These are phyloP conservation scores for Eubasilissa regina DNA, from an alignment of 1,140 invertebrate species.

Conservation along the genomic window DNA sequence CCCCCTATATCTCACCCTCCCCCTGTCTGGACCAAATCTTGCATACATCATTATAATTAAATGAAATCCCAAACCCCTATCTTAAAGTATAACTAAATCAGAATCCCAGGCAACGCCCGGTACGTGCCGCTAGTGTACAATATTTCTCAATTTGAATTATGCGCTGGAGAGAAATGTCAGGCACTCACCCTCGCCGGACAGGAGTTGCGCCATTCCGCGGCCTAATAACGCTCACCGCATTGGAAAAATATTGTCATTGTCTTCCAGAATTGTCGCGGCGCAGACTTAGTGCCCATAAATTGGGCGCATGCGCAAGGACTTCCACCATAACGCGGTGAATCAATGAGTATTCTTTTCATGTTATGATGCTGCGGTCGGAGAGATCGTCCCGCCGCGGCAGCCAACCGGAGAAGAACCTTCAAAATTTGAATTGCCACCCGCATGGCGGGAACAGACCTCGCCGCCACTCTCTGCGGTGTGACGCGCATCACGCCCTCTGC, in stretches of 20 bases:
- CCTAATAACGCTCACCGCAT: conserved; percentile 7
- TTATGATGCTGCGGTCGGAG: conserved; percentile 45
- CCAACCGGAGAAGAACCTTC: conserved; percentile 39
- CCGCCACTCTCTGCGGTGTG: conserved; percentile 28
- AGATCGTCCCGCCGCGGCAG: conserved; percentile 14
- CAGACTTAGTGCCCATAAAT: conserved; percentile 55
- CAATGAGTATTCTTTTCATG: conserved; percentile 50
- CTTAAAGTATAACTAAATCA: neutral
- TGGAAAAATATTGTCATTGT: conserved; percentile 33
- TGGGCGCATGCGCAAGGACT: conserved; percentile 38
- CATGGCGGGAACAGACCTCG: conserved; percentile 32
- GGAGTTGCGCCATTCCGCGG: neutral
- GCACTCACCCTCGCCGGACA: neutral
- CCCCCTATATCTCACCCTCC: too few species aligned
- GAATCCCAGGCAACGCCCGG: neutral
- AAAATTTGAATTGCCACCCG: conserved; percentile 53
- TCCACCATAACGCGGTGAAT: conserved; percentile 48
- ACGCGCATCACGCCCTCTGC: neutral
- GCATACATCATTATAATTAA: too few species aligned
- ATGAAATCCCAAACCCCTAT: too few species aligned
- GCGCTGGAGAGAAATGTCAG: neutral
- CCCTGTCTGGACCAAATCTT: too few species aligned
- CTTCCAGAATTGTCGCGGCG: neutral
- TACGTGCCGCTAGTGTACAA: neutral
- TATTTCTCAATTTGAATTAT: neutral